These are phyloP conservation scores for Drosophila borealis DNA, from an alignment of 2,888 invertebrate species.

Conservation along the genomic window DNA sequence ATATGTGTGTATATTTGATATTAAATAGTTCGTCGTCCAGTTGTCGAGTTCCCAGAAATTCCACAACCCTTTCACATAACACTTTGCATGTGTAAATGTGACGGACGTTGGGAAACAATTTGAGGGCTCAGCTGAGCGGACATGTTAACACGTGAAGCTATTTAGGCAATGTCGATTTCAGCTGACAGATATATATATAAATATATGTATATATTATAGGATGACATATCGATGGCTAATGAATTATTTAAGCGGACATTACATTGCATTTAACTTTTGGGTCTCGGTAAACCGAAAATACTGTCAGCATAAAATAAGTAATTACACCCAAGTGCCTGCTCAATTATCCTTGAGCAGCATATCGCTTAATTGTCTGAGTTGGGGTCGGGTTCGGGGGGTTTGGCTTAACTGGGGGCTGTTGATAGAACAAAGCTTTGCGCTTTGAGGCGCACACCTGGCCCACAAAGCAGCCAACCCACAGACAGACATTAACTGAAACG, in stretches of 20 bases:
- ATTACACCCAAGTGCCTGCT: conserved; percentile 84
- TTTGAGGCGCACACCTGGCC: conserved; percentile 23
- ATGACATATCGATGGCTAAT: conserved; percentile 30
- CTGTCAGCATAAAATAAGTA: conserved; percentile 79
- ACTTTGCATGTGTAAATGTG: conserved; percentile 69
- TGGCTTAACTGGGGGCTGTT: conserved; percentile 7
- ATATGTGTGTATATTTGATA: conserved; percentile 20
- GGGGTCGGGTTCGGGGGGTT: neutral
- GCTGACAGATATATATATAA: conserved; percentile 20
- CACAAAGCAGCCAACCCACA: neutral
- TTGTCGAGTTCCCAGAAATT: conserved; percentile 16
- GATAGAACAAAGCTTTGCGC: conserved; percentile 64
- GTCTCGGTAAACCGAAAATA: conserved; percentile 25
- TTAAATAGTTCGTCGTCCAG: conserved; percentile 10
- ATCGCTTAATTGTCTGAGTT: conserved; percentile 73
- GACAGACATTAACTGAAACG: conserved; percentile 31
- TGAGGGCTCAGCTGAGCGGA: conserved; percentile 32
- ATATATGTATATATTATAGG: conserved; percentile 15
- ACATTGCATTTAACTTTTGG: conserved; percentile 63
- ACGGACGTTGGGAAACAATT: conserved; percentile 36
- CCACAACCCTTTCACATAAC: conserved; percentile 30
- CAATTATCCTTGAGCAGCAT: conserved; percentile 80
- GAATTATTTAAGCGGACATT: conserved; percentile 38
- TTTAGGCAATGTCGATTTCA: conserved; percentile 51
- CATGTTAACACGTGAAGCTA: conserved; percentile 71